Percentiles rank a stretch among this genome's conserved stretches.
phyloP scores from a whole-genome alignment of 2,113 vertebrate genomes.

The Speoplatyrhinus poulsoni region DNA sequence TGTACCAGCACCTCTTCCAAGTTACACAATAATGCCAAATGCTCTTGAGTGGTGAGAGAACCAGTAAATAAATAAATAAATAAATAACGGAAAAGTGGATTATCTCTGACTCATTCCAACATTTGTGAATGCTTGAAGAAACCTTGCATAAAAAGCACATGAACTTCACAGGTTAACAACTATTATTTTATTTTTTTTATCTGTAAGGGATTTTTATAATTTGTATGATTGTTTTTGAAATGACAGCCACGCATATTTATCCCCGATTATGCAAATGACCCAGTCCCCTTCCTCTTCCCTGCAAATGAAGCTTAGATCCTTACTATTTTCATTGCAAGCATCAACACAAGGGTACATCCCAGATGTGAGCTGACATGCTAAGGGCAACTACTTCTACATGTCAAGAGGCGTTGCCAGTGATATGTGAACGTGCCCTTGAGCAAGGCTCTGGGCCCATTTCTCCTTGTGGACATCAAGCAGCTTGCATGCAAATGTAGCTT shows the following conservation, averaged over 20 bases:
- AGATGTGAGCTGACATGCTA: constrained; percentile 53
- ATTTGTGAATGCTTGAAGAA: constrained; percentile 57
- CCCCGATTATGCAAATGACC: constrained; percentile 62
- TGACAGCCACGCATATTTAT: constrained; percentile 68
- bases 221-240: constrained; percentile 70
- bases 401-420: constrained; percentile 2
- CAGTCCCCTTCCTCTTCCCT: constrained; percentile 26
- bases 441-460: too few species aligned
- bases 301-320: constrained; percentile 24
- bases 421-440: too few species aligned
- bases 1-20: constrained; percentile 7
- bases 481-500: too few species aligned
- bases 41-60: constrained; percentile 34
- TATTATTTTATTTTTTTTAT: constrained; percentile 33
- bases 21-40: constrained; percentile 44
- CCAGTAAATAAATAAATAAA: constrained; percentile 33
- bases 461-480: not conserved
- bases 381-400: constrained; percentile 54
- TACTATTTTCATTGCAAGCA: not conserved
- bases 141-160: too few species aligned
- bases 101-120: constrained; percentile 62
- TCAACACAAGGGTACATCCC: constrained; percentile 51
- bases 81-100: constrained; percentile 48
- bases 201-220: constrained; percentile 21
- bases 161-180: too few species aligned